Conservation (phyloP, 2,888 invertebrate genomes). For the Scaptomyza reducta region DNA sequence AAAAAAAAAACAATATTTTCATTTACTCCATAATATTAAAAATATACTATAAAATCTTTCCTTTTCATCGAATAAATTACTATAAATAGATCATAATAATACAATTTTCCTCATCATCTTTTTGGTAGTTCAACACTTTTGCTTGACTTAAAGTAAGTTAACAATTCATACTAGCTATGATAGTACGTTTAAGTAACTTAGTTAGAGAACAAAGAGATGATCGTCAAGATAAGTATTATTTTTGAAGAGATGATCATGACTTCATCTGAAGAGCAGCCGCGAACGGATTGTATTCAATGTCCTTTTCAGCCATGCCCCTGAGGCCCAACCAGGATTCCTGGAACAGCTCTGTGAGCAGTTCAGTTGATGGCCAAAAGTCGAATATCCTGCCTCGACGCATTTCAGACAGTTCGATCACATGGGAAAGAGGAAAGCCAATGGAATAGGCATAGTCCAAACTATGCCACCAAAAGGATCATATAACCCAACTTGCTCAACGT, state of each 20-base stretch:
- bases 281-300: slow-evolving; percentile 61
- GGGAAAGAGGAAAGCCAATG: slow-evolving; percentile 86
- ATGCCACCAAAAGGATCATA: slow-evolving; percentile 86
- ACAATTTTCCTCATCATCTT: no score
- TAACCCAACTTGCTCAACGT: slow-evolving; percentile 68
- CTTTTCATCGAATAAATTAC: no score
- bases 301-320: slow-evolving; percentile 76
- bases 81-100: no score
- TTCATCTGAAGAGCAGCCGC: neutral
- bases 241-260: neutral
- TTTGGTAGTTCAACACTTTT: no score
- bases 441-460: slow-evolving; percentile 88
- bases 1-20: no score
- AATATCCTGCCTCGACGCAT: slow-evolving; percentile 66
- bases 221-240: slow-evolving; percentile 3
- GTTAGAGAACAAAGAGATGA: slow-evolving; percentile 2
- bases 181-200: neutral
- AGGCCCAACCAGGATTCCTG: slow-evolving; percentile 86
- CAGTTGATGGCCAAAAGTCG: slow-evolving; percentile 86
- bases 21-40: no score
- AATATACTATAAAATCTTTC: no score
- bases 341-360: slow-evolving; percentile 86
- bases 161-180: no score
- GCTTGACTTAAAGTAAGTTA: no score
- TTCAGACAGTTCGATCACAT: slow-evolving; percentile 87